Percentiles rank a stretch among this genome's conserved stretches.
Evolutionary conservation across 2,113 vertebrate species (phyloP).

Genomic region (Chiloscyllium plagiosum): DNA sequence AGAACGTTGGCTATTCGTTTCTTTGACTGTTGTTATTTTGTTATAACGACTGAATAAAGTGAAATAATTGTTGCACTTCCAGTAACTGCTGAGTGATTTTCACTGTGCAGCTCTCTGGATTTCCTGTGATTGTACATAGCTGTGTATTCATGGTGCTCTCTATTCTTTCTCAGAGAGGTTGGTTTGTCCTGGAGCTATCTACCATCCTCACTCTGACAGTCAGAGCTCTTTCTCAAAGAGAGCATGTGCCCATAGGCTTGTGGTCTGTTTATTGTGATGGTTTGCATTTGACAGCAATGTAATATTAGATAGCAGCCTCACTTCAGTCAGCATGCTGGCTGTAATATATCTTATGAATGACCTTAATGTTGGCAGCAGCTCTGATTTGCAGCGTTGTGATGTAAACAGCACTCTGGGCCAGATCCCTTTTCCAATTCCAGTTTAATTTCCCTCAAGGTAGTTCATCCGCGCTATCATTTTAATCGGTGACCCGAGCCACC

Average conservation of each 20-base stretch:
- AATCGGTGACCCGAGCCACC: not conserved
- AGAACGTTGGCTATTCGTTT: too few relatives aligned
- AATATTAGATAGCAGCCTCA: not conserved
- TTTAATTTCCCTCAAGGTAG: not conserved
- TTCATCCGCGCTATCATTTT: not conserved
- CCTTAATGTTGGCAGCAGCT: not conserved
- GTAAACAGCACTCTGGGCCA: not conserved
- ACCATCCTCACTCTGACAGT: too few relatives aligned
- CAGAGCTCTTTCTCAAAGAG: not conserved
- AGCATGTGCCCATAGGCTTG: not conserved
- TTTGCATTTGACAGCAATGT: not conserved
- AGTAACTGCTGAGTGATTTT: not conserved
- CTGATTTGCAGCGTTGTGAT: not conserved
- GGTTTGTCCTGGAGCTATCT: not conserved
- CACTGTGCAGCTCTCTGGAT: not conserved
- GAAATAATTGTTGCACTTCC: too few relatives aligned
- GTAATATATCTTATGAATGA: not conserved
- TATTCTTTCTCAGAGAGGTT: not conserved
- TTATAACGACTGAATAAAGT: too few relatives aligned
- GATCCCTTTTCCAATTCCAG: not conserved
- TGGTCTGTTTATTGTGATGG: not conserved
- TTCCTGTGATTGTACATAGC: not conserved
- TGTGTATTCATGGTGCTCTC: not conserved
- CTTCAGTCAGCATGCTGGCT: not conserved
- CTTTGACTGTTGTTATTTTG: too few relatives aligned